phyloP scores from a whole-genome alignment of 2,113 vertebrate species.

The cat (Felis catus) region F.catus_Fca126_mat1.0 CM031414.1:84687001-84687500 shows the following conservation, averaged over 20 bases:
- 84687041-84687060: neutral
- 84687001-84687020: neutral
- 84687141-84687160: neutral
- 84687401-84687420: neutral
- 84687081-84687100: neutral
- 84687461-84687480: neutral
- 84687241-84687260: neutral
- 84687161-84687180: neutral
- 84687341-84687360: neutral
- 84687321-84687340: neutral
- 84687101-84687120: neutral
- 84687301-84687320: neutral
- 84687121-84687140: neutral
- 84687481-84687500: neutral
- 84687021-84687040: neutral
- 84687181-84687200: neutral
- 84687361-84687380: neutral
- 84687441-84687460: neutral
- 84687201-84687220: neutral
- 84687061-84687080: neutral
- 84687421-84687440: neutral
- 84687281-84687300: neutral
- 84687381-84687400: neutral
- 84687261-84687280: neutral
- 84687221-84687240: neutral